These are phyloP conservation scores for Lasioglossum baleicum DNA, from an alignment of 1,140 invertebrate genomes.

Conservation along the genomic window DNA sequence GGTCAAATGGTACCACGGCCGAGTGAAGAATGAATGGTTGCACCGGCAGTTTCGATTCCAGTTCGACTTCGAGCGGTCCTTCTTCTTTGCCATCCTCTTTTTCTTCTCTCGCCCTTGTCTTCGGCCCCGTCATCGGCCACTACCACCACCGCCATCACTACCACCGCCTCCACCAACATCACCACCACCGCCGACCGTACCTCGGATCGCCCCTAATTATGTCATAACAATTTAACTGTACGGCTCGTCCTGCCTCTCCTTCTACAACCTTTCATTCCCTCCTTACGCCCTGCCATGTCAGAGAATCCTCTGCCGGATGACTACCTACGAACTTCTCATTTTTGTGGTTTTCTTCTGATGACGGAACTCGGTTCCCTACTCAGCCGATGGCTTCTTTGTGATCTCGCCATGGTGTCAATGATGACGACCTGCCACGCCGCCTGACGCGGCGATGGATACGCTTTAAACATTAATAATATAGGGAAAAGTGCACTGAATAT, in stretches of 20 bases:
- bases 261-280: slow-evolving; percentile 22
- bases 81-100: slow-evolving; percentile 25
- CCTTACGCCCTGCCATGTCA: not conserved
- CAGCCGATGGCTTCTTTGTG: slow-evolving; percentile 23
- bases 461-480: no score
- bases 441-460: no score
- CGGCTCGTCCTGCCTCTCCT: not conserved
- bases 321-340: slow-evolving; percentile 36
- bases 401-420: slow-evolving; percentile 9
- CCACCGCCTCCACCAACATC: no score
- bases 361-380: slow-evolving; percentile 1
- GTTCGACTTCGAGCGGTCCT: slow-evolving; percentile 37
- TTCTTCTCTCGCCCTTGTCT: slow-evolving; percentile 15
- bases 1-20: slow-evolving; percentile 58
- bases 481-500: no score
- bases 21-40: slow-evolving; percentile 63
- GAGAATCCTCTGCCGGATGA: slow-evolving; percentile 1
- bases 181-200: not conserved
- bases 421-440: not conserved
- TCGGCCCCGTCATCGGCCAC: not conserved
- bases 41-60: slow-evolving; percentile 54
- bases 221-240: slow-evolving; percentile 74
- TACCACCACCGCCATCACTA: slow-evolving; percentile 1
- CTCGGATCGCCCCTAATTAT: slow-evolving; percentile 71
- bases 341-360: slow-evolving; percentile 37